These are phyloP conservation scores for Ctenoplectra terminalis DNA, from an alignment of 1,140 invertebrate genomes.

Conservation along the genomic window DNA sequence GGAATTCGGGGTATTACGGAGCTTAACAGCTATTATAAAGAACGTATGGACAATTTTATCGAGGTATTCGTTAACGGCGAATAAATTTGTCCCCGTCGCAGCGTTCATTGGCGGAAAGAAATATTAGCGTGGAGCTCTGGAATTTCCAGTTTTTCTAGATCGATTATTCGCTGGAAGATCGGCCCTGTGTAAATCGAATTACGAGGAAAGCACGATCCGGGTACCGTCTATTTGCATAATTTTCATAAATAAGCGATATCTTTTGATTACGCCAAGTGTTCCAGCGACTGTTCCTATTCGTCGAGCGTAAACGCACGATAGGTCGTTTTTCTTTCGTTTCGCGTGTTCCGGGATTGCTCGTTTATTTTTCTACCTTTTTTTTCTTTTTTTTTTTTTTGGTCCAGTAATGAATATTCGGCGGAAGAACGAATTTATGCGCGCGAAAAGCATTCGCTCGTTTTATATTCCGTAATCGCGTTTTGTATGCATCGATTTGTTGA, in stretches of 20 bases:
- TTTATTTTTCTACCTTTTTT: neutral
- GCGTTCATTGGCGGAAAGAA: constrained; percentile 32
- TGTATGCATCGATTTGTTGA: constrained; percentile 62
- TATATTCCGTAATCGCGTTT: constrained; percentile 54
- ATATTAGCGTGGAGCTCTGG: constrained; percentile 2
- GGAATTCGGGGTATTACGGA: neutral
- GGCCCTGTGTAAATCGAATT: constrained; percentile 17
- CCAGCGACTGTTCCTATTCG: neutral
- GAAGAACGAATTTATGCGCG: constrained; percentile 46
- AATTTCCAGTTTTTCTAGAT: neutral
- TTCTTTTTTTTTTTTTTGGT: neutral
- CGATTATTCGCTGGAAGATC: neutral
- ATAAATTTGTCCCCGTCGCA: constrained; percentile 24
- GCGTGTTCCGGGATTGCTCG: neutral
- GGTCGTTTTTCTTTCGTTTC: neutral
- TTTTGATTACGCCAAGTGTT: constrained; percentile 17
- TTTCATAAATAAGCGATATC: constrained; percentile 45
- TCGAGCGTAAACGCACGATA: neutral
- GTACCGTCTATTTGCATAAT: constrained; percentile 33
- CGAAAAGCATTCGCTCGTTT: constrained; percentile 41
- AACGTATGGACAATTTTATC: neutral
- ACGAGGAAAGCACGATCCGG: neutral
- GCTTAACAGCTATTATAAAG: neutral
- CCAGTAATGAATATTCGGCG: constrained; percentile 39
- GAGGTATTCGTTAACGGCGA: neutral